Percentiles rank a stretch among this genome's conserved stretches.
Conservation (phyloP, 2,797 vertebrate genomes). For the Fratercula arctica region DNA sequence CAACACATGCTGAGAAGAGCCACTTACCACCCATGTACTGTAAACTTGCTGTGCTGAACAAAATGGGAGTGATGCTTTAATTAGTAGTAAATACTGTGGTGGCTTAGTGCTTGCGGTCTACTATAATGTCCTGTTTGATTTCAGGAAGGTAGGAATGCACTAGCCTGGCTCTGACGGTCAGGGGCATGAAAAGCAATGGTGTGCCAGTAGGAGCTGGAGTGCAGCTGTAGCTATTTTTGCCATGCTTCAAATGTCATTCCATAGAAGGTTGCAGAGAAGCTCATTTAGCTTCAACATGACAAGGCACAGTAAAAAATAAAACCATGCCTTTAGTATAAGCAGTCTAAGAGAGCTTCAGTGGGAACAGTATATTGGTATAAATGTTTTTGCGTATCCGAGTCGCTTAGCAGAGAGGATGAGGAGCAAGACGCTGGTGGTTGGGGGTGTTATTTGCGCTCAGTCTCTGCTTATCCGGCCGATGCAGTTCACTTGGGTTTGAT, state of each 20-base stretch:
- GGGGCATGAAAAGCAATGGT: background rate
- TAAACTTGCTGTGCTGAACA: background rate
- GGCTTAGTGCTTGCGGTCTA: background rate
- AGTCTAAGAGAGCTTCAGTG: background rate
- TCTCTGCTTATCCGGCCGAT: background rate
- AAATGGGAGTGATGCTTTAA: background rate
- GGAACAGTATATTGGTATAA: rapidly evolving
- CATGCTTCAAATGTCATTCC: background rate
- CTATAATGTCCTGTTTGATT: background rate
- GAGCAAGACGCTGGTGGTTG: background rate
- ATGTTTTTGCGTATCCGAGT: background rate
- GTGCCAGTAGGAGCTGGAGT: background rate
- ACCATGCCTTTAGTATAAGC: rapidly evolving
- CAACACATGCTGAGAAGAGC: conserved; percentile 21
- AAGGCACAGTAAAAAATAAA: background rate
- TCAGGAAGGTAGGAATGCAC: background rate
- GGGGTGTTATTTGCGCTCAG: background rate
- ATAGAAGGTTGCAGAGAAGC: background rate
- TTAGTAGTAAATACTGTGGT: background rate
- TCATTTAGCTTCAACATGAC: background rate
- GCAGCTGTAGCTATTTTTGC: background rate
- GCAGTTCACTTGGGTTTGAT: background rate
- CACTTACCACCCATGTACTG: background rate
- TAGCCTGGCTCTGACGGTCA: background rate
- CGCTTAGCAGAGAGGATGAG: background rate